Evolutionary conservation across 2,113 vertebrate species (phyloP).

Genomic region (Ctenomys sociabilis): DNA sequence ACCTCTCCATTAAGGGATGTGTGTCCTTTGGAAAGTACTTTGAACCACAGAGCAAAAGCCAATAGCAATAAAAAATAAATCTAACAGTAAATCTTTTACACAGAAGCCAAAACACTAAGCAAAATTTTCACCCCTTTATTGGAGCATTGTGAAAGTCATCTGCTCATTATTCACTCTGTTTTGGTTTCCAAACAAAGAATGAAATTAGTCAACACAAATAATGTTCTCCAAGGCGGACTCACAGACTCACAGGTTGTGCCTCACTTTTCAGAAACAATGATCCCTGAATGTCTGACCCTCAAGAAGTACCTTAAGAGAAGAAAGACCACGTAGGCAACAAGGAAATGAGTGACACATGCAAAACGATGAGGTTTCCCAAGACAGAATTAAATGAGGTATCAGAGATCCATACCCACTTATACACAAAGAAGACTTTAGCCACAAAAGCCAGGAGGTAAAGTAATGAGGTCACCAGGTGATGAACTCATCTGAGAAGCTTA

Average conservation of each 20-base stretch:
- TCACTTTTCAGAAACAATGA: neutral
- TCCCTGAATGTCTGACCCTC: neutral
- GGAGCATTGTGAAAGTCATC: neutral
- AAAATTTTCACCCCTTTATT: neutral
- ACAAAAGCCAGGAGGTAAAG: neutral
- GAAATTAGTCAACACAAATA: neutral
- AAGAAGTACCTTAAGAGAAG: neutral
- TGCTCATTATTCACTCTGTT: neutral
- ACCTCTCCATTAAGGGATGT: neutral
- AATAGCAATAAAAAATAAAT: neutral
- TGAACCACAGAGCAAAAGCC: neutral
- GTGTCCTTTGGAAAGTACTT: neutral
- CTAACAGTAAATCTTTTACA: neutral
- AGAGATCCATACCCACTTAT: neutral
- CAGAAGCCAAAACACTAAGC: conserved; percentile 1
- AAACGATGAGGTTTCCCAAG: neutral
- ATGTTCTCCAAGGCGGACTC: neutral
- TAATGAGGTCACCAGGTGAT: neutral
- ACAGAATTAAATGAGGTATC: neutral
- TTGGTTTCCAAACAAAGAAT: neutral
- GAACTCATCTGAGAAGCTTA: no score
- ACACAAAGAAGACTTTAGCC: neutral
- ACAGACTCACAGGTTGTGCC: neutral
- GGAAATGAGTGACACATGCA: neutral
- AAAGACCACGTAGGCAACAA: neutral